phyloP scores from a whole-genome alignment of 2,888 invertebrate genomes.

The Steromphala cineraria region DNA sequence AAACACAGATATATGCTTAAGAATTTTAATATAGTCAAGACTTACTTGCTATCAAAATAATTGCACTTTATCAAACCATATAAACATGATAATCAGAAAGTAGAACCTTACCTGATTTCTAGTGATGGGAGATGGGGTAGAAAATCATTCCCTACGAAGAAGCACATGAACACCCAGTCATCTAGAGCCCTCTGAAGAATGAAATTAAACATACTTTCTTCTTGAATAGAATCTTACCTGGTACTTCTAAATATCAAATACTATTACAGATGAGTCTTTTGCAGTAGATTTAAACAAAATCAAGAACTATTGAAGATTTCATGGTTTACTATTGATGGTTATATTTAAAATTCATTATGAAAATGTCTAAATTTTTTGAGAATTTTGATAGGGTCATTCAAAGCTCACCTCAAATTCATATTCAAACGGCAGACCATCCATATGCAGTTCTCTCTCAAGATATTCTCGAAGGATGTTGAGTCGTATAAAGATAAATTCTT shows the following conservation, averaged over 20 bases:
- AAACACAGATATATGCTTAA: too few species aligned
- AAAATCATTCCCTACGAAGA: slow-evolving; percentile 99
- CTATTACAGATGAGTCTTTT: background rate
- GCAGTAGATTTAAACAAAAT: background rate
- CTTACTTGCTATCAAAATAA: too few species aligned
- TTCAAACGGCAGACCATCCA: slow-evolving; percentile 91
- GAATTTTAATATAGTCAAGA: too few species aligned
- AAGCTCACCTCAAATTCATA: slow-evolving; percentile 88
- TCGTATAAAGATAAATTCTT: slow-evolving; percentile 91
- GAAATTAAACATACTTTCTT: slow-evolving; percentile 39
- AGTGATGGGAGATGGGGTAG: slow-evolving; percentile 97
- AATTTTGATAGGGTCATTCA: background rate
- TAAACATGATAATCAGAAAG: too few species aligned
- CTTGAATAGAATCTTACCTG: too few species aligned
- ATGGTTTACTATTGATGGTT: too few species aligned
- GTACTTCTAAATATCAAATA: background rate
- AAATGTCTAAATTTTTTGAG: too few species aligned
- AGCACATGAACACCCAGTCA: slow-evolving; percentile 99
- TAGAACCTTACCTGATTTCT: slow-evolving; percentile 83
- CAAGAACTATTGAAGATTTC: too few species aligned
- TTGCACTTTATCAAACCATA: too few species aligned
- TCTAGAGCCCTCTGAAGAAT: slow-evolving; percentile 86
- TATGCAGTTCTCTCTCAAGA: slow-evolving; percentile 89
- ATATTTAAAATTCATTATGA: too few species aligned
- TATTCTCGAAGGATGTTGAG: slow-evolving; percentile 95